Conservation (phyloP, 2,797 vertebrate species). For the Mastacembelus armatus region DNA sequence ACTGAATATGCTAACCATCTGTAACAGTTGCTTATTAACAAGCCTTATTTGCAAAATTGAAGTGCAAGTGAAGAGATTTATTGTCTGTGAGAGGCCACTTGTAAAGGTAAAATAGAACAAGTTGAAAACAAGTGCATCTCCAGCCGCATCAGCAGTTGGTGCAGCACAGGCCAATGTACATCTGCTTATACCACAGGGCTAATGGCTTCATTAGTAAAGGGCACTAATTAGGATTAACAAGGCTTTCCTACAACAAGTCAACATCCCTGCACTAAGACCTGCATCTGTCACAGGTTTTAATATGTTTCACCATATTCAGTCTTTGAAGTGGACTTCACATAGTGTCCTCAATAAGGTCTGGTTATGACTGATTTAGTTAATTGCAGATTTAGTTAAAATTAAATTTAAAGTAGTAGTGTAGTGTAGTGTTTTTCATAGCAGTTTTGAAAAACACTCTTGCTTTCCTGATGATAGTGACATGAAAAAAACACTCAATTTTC, state of each 20-base stretch:
- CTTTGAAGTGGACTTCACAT: conserved; percentile 3
- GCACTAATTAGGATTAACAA: conserved; percentile 78
- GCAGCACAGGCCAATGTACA: background rate
- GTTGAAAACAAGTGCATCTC: conserved; percentile 36
- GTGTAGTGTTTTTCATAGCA: no score
- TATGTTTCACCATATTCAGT: background rate
- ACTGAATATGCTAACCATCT: conserved; percentile 1
- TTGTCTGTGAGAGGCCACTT: conserved; percentile 13
- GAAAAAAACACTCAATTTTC: no score
- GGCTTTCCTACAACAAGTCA: conserved; percentile 39
- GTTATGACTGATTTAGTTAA: no score
- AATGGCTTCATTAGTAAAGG: conserved; percentile 70
- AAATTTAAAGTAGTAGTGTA: background rate
- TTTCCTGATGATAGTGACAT: no score
- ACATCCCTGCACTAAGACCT: conserved; percentile 47
- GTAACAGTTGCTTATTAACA: conserved; percentile 6
- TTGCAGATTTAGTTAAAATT: no score
- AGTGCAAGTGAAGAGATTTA: conserved; percentile 1
- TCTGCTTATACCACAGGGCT: conserved; percentile 47
- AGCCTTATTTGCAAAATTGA: conserved; percentile 17
- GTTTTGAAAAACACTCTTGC: no score
- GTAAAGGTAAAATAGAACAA: conserved; percentile 34
- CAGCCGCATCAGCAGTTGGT: conserved; percentile 30
- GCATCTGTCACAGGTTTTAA: conserved; percentile 15
- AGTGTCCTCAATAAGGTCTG: background rate